A percentile compares a stretch with the other conserved stretches of the same genome.
Conservation (phyloP, 2,113 vertebrate genomes). For the Gambusia affinis region DNA sequence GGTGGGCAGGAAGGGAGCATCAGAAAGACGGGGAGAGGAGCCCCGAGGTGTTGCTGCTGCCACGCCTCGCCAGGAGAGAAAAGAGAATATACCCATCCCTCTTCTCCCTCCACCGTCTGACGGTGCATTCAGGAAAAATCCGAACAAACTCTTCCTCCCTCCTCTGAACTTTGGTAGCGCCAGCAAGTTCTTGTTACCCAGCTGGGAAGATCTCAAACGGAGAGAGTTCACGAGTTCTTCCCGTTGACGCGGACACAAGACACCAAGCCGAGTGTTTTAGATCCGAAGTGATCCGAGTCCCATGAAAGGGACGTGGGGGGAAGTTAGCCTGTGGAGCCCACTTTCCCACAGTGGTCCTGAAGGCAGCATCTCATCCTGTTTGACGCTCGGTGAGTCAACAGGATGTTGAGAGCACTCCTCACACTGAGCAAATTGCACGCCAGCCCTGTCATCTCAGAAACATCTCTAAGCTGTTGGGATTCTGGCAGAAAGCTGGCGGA, state of each 20-base stretch:
- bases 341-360: constrained; percentile 25
- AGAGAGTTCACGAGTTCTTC: background rate
- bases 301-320: background rate
- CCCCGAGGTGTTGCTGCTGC: constrained; percentile 63
- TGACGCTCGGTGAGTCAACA: constrained; percentile 71
- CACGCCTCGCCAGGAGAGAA: constrained; percentile 52
- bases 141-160: constrained; percentile 6
- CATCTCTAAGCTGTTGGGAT: constrained; percentile 46
- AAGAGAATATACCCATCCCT: constrained; percentile 35
- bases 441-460: constrained; percentile 55
- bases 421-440: constrained; percentile 51
- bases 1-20: constrained; percentile 37
- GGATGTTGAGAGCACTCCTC: constrained; percentile 65
- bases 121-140: constrained; percentile 52
- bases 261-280: background rate
- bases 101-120: constrained; percentile 30
- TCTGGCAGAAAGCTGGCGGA: constrained; percentile 52
- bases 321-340: background rate
- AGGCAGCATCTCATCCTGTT: constrained; percentile 20
- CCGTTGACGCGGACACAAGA: background rate
- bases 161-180: constrained; percentile 28
- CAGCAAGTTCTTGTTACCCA: background rate
- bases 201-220: background rate
- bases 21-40: constrained; percentile 38
- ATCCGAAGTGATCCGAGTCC: constrained; percentile 1